Evolutionary conservation across 2,797 vertebrate species (phyloP), one percentile per base, ranked within the genome.

Genomic region (Aeoliscus strigatus): DNA sequence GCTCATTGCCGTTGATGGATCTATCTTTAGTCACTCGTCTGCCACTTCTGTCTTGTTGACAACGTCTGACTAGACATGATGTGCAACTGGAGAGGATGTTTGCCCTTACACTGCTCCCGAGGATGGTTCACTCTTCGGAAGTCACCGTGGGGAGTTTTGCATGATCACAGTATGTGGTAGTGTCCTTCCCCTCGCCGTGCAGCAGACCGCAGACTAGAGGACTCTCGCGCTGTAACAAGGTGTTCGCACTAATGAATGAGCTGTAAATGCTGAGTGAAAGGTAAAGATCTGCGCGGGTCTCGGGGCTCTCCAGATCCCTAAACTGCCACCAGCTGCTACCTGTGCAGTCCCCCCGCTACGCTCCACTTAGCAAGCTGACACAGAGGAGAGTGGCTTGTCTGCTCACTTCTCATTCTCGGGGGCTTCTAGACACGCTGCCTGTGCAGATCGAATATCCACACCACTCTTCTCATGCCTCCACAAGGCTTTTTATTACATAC

Each of bases 21-120:
- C 80, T 84, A 85, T 83, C 81, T 85, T 84, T 87, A 87, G 81
- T 74, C 27, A 15, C 44, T 16, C 13, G 61, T 78, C 80, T 80
- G 71, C 69, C 66, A 67, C 65, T 71, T 56, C 73, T 59, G 68
- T 73, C 73, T 64, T 75, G 77, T 80, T 82, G 79, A 82, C 71
- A 62, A 42, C 54, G 18, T 75, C 77, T 75, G 77, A 78, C 76
- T 71, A 77, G 81, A 84, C 73, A 56, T 75, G 79, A 77, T 70
- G 72, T 70, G 77, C 66, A 76, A 78, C 78, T 55, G 66, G 60
- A 80, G 75, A 73, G 53, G 66, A 68, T 70, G 60, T 67, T 71
- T 73, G 61, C 63, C 70, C 76, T 80, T 50, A 43, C 53, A 11
- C 52, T 21, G 44, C 64, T 78, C 44, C 57, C 36, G 37, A 46